Base-by-base conservation (phyloP, 1,140 invertebrate genomes). In the Tetranychus cinnabarinus region DNA sequence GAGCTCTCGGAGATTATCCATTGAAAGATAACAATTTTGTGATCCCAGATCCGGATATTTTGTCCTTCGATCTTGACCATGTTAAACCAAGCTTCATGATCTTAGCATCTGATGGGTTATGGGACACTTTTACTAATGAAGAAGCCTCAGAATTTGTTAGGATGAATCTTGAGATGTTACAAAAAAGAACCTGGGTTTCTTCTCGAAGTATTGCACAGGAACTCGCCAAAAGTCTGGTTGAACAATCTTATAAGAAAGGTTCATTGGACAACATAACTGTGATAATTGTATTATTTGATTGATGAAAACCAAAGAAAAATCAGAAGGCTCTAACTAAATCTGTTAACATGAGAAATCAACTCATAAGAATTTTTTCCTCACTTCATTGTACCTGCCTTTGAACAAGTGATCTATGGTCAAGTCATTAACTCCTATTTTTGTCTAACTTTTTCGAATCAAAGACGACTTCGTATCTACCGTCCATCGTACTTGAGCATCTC, bases 211-310 rank as follows among this genome's bases (percentile, higher is more conserved):
- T 59, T 2, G 59, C 85, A 33, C 81, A 84, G 71, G 86, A 79
- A 75, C 88, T 88, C 60, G 89, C 90, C 46, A 88, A 88, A 74
- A 87, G 84, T 69, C 77, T 96, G 62, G 83, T 85, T 12, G 74
- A 87, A 63, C 84, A 92, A 73, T 88, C 90, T n/a, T 90, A 86
- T 71, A 82, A 85, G 67, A 79, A 85, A 67, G 89, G 89, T 35
- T 93, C 90, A 3, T 78, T 87, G 59, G 92, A 97, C 74, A 97
- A 97, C 74, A 93, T 97, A 58, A 91, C 89, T 37, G 87, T 95
- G 15, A 76, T 96, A 68, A 78, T 97, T 52, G 85, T 95, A 55
- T 85, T 88, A 73, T 84, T 96, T 68, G 78, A 78, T 67, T 42
- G 4, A 6, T 42, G 39, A 42, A 6, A 42, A 42, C 39, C 39